Base-by-base conservation (phyloP, 2,888 invertebrate species). In the Bombyx huttoni region DNA sequence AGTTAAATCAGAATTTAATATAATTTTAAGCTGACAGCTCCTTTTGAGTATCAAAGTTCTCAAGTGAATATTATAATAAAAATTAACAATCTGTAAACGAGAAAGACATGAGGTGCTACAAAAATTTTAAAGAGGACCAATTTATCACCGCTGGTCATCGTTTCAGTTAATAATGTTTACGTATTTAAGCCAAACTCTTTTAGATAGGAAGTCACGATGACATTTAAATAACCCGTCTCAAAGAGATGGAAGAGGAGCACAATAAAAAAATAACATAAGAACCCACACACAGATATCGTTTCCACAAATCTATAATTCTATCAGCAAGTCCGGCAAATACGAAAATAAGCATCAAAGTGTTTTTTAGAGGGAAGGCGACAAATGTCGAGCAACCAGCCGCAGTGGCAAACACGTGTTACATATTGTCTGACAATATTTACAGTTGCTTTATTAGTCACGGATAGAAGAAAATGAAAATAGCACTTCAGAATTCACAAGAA, bases 301-400 rank as follows among this genome's bases (percentile, higher is more conserved):
- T 84, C 85, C 77, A 79, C 80, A 81, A 84, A 87, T 81, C 82
- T 75, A 85, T 87, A 86, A 82, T 81, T 86, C 86, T 67, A 77
- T 87, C 86, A 79, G 72, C 86, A 73, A 73, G 68, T 64, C 70
- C 59, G 70, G 78, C 80, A 76, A 82, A 83, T 79, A 86, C 86
- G 79, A 85, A 86, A 87, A 87, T 87, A 86, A 84, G 79, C 84
- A 78, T 86, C 86, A 86, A 87, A 86, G 86, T 78, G 76, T 85
- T 84, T 85, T 85, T 85, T 83, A 83, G 74, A 78, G 71, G 74
- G 68, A 77, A 81, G 76, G 74, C 80, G 78, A 83, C 83, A 82
- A 84, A 83, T 84, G 81, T 83, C 78, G 72, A 76, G 69, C 78
- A 76, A 73, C 73, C 71, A 73, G 71, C 70, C 78, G 71, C 78